Base-by-base conservation (phyloP, 2,888 invertebrate genomes). In the Parnassius mnemosyne region DNA sequence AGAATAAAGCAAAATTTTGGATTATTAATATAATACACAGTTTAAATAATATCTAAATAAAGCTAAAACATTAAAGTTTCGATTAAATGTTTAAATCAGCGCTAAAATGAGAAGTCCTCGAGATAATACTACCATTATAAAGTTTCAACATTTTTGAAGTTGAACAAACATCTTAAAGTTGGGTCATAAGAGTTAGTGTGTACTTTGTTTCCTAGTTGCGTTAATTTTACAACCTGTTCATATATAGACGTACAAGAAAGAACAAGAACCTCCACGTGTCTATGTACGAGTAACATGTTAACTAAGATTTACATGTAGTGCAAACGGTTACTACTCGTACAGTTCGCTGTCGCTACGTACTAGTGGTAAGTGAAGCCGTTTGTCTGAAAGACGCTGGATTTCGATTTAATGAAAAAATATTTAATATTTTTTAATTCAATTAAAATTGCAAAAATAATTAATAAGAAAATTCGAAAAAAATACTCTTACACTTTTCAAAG, bases 131-230 rank as follows among this genome's bases (percentile, higher is more conserved):
- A 61, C 34, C 25, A n/a, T 25, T 52, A 41, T n/a, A 54, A 54
- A 44, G 11, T 54, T 54, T 54, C 54, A 44, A 54, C 54, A 54
- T 57, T 11, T 25, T 61, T 34, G n/a, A 34, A 42, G 61, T 43
- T 25, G n/a, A 52, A 52, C 25, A 60, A 2, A 51, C 41, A 44
- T 9, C 43, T 46, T 43, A 42, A 53, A 54, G 49, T 50, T 13
- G 69, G 76, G 74, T 66, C 66, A 69, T 69, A 66, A 69, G 70
- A 66, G 67, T 67, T 70, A 68, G 67, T 57, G 57, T 64, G 59
- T 70, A 61, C 56, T 67, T 66, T 66, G 69, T 57, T 73, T 70
- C 64, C 55, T 60, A 60, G 56, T 59, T 62, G 59, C 66, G 69
- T 69, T 72, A 68, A 71, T 70, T 71, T 63, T 61, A 67, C 66